phyloP scores from a whole-genome alignment of 2,888 invertebrate genomes.

The Chaitophorus viminalis region DNA sequence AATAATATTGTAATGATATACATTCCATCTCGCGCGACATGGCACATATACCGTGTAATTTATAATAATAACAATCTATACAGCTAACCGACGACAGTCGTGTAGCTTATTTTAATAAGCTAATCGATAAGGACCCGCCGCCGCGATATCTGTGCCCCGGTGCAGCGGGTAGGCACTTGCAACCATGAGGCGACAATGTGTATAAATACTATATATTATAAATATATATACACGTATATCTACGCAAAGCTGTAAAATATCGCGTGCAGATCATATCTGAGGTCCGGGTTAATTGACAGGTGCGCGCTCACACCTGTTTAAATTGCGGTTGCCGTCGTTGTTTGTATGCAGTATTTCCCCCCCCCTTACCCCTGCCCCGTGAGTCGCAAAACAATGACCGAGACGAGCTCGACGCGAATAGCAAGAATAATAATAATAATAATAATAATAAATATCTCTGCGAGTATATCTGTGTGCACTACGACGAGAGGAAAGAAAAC shows the following conservation, averaged over 20 bases:
- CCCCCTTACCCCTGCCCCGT: neutral
- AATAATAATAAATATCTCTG: no score
- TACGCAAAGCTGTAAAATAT: slow-evolving; percentile 55
- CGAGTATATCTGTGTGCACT: neutral
- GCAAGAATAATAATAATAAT: slow-evolving; percentile 19
- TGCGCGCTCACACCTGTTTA: slow-evolving; percentile 60
- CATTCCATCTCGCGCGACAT: neutral
- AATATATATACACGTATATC: no score
- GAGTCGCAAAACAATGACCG: slow-evolving; percentile 52
- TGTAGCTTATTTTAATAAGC: slow-evolving; percentile 52
- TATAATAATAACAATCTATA: neutral
- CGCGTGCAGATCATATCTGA: slow-evolving; percentile 60
- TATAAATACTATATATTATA: neutral
- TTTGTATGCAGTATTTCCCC: neutral
- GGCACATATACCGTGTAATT: neutral
- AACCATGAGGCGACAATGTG: slow-evolving; percentile 37
- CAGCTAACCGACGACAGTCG: neutral
- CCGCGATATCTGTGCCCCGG: neutral
- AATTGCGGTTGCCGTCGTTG: slow-evolving; percentile 26
- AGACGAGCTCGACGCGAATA: slow-evolving; percentile 33
- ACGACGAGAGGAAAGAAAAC: neutral
- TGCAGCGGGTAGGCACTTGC: no score
- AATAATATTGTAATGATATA: neutral
- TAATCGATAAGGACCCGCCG: slow-evolving; percentile 38
- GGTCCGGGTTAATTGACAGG: slow-evolving; percentile 60